Evolutionary conservation across 2,888 invertebrate genomes (phyloP).

Genomic region (Hymenopus coronatus): DNA sequence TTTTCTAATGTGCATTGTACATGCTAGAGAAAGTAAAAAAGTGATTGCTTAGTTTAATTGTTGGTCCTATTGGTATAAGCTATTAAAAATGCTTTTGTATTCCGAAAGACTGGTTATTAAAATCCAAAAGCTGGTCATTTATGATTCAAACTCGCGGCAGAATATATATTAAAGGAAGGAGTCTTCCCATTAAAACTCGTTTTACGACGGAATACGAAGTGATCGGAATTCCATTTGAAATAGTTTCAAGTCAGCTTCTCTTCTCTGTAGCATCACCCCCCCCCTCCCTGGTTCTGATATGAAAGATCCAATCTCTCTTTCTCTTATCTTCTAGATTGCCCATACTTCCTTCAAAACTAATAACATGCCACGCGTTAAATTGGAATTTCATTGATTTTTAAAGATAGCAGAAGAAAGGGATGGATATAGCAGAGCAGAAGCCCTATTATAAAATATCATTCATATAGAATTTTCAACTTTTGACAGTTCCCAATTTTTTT

Average conservation of each 20-base stretch:
- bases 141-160: neutral
- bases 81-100: neutral
- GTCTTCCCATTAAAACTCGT: neutral
- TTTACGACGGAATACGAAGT: neutral
- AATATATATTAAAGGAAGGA: neutral
- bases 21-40: neutral
- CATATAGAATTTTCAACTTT: conserved; percentile 24
- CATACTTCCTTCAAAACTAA: conserved; percentile 18
- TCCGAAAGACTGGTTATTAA: neutral
- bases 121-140: neutral
- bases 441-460: conserved; percentile 21
- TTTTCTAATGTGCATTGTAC: too few relatives aligned
- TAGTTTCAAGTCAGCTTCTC: neutral
- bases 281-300: neutral
- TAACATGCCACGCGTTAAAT: conserved; percentile 30
- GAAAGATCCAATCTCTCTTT: neutral
- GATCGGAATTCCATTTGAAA: neutral
- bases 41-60: neutral
- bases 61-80: neutral
- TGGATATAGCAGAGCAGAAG: conserved; percentile 1
- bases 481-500: conserved; percentile 27
- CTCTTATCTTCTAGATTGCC: neutral
- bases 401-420: neutral
- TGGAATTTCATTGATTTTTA: conserved; percentile 32
- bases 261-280: neutral